phyloP scores from a whole-genome alignment of 1,140 invertebrate species.

The Bombus affinis region DNA sequence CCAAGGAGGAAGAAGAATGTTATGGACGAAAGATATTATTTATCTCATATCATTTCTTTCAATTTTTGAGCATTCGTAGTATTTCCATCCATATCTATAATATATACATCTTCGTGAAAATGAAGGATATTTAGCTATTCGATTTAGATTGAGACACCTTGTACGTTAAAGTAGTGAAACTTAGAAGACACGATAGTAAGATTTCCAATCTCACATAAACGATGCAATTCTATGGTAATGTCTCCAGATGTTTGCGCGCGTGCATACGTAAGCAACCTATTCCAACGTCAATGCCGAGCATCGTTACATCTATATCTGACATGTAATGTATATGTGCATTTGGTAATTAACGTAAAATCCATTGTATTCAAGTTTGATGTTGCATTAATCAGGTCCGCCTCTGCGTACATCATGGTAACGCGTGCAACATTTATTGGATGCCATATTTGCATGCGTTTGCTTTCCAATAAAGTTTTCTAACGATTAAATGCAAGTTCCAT shows the following conservation, averaged over 20 bases:
- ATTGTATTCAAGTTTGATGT: conserved; percentile 38
- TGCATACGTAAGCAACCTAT: not conserved
- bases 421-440: not conserved
- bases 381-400: conserved; percentile 35
- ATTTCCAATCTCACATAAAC: not conserved
- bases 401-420: not conserved
- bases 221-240: not conserved
- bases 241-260: not conserved
- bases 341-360: conserved; percentile 28
- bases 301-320: conserved; percentile 27
- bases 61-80: not conserved
- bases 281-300: not conserved
- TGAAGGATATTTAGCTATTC: not conserved
- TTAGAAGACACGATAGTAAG: not conserved
- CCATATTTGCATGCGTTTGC: no score
- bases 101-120: not conserved
- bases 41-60: not conserved
- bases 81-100: no score
- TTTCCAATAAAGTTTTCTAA: no score
- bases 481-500: no score
- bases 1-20: not conserved
- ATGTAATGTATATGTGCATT: not conserved
- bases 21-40: not conserved
- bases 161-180: not conserved
- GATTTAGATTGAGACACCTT: not conserved